Percentiles rank a stretch among this genome's conserved stretches.
phyloP scores from a whole-genome alignment of 2,113 vertebrate species.

The Sinocyclocheilus anophthalmus region DNA sequence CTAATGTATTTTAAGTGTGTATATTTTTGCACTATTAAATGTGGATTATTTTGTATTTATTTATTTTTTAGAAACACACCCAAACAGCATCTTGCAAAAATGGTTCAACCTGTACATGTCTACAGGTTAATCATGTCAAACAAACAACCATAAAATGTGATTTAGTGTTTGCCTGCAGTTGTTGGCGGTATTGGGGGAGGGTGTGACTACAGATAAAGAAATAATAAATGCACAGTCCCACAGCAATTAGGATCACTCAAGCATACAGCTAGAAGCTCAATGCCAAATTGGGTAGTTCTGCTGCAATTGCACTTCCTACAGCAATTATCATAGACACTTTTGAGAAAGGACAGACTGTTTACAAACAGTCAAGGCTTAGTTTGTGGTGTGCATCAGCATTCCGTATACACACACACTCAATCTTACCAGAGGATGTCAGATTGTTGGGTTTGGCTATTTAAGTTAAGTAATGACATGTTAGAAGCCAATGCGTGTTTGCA shows the following conservation, averaged over 20 bases:
- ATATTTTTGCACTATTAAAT: neutral
- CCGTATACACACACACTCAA: constrained; percentile 65
- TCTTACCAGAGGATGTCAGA: constrained; percentile 51
- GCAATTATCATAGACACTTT: constrained; percentile 79
- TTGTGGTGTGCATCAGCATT: constrained; percentile 52
- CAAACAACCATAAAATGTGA: constrained; percentile 75
- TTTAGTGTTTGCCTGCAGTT: constrained; percentile 77
- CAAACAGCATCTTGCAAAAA: constrained; percentile 73
- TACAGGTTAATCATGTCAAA: constrained; percentile 76
- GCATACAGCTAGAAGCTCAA: constrained; percentile 76
- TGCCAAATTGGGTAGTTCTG: constrained; percentile 87
- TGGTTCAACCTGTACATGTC: constrained; percentile 78
- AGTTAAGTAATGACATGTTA: neutral
- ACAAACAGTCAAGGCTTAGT: constrained; percentile 80
- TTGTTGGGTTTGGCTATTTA: neutral
- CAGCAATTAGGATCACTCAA: constrained; percentile 85
- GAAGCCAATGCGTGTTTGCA: neutral
- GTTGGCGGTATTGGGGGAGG: constrained; percentile 75
- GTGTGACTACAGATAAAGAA: constrained; percentile 78
- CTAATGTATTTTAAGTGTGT: neutral
- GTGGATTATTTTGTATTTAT: neutral
- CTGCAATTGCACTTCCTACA: constrained; percentile 85
- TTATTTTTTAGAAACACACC: constrained; percentile 70
- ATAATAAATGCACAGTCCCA: constrained; percentile 72
- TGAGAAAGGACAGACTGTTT: constrained; percentile 90